Evolutionary conservation across 2,797 vertebrate species (phyloP).

Genomic region (Pantherophis vulpinus): DNA sequence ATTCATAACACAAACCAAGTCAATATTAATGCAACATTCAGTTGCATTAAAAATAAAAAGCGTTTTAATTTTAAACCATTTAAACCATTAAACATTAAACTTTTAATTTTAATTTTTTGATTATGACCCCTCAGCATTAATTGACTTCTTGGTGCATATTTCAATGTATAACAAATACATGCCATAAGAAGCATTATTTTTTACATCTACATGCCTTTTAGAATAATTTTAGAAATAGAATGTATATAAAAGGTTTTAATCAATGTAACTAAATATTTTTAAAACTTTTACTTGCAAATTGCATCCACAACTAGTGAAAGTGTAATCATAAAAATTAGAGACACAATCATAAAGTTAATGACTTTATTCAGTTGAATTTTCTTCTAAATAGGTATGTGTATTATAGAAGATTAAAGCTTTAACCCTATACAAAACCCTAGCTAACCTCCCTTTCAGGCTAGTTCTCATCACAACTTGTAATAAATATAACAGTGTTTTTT

Average conservation of each 20-base stretch:
- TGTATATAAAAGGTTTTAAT: background rate
- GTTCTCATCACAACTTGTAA: background rate
- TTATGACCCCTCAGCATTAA: background rate
- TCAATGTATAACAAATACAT: background rate
- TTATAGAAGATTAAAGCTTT: background rate
- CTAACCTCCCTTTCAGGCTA: background rate
- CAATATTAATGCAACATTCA: background rate
- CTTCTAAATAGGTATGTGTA: background rate
- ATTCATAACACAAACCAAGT: slow-evolving; percentile 10
- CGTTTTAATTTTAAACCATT: background rate
- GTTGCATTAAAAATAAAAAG: background rate
- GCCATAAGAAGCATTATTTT: background rate
- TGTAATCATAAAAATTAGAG: background rate
- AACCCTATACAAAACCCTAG: background rate
- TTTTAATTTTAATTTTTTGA: background rate
- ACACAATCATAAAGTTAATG: background rate
- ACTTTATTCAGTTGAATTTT: background rate
- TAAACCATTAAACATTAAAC: background rate
- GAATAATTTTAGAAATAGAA: background rate
- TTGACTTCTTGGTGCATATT: background rate
- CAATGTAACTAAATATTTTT: background rate
- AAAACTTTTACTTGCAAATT: slow-evolving; percentile 16
- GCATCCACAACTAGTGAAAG: background rate
- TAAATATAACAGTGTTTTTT: background rate
- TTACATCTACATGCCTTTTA: background rate